Conservation (phyloP, 2,113 vertebrate species). For the Phocoena sinus region DNA sequence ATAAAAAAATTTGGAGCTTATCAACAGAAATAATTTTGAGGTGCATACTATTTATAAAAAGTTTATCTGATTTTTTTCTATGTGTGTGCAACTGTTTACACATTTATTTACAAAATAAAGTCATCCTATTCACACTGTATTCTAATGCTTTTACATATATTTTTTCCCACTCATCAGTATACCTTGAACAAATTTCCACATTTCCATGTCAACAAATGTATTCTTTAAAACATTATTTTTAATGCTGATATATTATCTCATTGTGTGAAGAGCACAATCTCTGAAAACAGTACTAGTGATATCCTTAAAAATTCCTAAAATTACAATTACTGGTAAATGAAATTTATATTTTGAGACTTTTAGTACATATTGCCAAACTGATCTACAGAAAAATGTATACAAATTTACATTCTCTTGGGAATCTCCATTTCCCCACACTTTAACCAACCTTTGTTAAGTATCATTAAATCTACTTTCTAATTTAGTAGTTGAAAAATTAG, state of each 20-base stretch:
- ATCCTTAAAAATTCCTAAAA: neutral
- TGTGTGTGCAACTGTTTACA: neutral
- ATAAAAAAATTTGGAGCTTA: neutral
- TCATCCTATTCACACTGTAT: neutral
- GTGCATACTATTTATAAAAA: neutral
- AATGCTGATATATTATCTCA: neutral
- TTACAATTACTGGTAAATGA: neutral
- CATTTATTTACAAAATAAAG: neutral
- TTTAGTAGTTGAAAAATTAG: neutral
- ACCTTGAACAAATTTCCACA: neutral
- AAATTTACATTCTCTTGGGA: neutral
- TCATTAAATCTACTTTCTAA: neutral
- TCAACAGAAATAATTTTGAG: slow-evolving; percentile 34
- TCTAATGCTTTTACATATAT: neutral
- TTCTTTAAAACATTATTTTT: neutral
- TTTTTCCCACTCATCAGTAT: neutral
- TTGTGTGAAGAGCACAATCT: neutral
- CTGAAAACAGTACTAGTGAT: neutral
- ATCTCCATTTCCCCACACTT: neutral
- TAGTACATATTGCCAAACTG: neutral
- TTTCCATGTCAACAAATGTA: neutral
- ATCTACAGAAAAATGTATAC: neutral
- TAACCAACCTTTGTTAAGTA: neutral
- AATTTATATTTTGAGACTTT: neutral
- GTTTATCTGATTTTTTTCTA: neutral